Base-by-base conservation (phyloP, 2,797 vertebrate species). In the Chelonia mydas region DNA sequence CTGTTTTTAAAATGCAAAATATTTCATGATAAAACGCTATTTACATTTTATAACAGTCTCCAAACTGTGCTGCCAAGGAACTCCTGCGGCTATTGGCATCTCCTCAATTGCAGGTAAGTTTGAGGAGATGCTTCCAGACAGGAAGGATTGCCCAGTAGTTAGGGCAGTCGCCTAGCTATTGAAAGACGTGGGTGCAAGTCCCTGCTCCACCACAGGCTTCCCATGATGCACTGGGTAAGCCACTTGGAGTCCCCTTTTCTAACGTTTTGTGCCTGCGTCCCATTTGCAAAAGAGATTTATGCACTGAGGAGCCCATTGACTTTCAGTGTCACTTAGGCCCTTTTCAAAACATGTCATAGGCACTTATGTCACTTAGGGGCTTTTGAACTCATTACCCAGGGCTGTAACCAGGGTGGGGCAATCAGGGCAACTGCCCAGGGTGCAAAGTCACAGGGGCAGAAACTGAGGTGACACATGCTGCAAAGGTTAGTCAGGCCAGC, bases 1-100 rank as follows among this genome's bases (percentile, higher is more conserved):
- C 88, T 8, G 84, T 96, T 96, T 96, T 96, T 85, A 87, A 97
- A 97, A 97, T 94, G 95, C 85, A 83, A 97, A 96, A 96, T 97
- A 97, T 97, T 97, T 97, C 92, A 93, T 81, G 59, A 37, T 76
- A 61, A 93, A 97, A 95, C 88, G 57, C 80, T 76, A 78, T 93
- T 94, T 94, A 51, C 90, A 87, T 97, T 96, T 96, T 93, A 97
- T 88, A 94, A 86, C 94, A 57, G 45, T 37, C 86, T 92, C 89
- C 88, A 90, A 92, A 94, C 28, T 83, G 16, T 5, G 15, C 11
- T 91, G 83, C 37, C 85, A 90, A 0, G 54, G 76, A 95, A 54
- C 31, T 92, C 86, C 81, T 82, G 55, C 47, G 45, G 61, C 59
- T 90, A 55, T 0, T 78, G 45, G 47, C 80, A 31, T 77, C 81